Evolutionary conservation across 1,140 invertebrate species (phyloP).

Genomic region (Asobara japonica): DNA sequence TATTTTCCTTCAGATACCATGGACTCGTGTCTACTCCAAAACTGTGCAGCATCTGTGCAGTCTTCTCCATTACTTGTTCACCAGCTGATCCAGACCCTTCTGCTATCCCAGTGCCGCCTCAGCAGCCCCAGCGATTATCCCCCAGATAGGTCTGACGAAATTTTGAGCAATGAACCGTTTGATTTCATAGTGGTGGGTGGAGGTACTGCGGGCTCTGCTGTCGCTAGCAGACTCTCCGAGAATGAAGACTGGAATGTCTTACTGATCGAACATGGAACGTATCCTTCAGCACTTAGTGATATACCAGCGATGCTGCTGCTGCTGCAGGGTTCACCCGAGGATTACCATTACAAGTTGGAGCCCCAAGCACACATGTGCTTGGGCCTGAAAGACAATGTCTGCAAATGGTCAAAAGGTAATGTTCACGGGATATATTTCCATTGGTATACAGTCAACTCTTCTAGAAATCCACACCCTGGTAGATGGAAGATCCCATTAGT

Average conservation of each 20-base stretch:
- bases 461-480: too few species aligned
- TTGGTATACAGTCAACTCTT: too few species aligned
- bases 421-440: too few species aligned
- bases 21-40: conserved; percentile 51
- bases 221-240: conserved; percentile 72
- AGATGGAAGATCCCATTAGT: too few species aligned
- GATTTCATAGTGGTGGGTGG: conserved; percentile 70
- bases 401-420: conserved; percentile 76
- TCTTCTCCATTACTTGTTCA: conserved; percentile 44
- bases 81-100: conserved; percentile 64
- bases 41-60: conserved; percentile 38
- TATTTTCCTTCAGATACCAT: conserved; percentile 37
- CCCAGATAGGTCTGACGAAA: conserved; percentile 64
- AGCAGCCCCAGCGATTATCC: conserved; percentile 51
- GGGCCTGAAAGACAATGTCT: conserved; percentile 66
- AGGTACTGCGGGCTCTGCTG: conserved; percentile 74
- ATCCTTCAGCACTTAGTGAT: conserved; percentile 58
- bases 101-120: conserved; percentile 68
- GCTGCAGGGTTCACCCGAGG: conserved; percentile 66
- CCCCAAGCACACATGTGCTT: conserved; percentile 69
- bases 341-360: conserved; percentile 76
- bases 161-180: conserved; percentile 57
- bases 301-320: conserved; percentile 67
- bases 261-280: conserved; percentile 70
- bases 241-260: conserved; percentile 66